These are phyloP conservation scores for Drosophila borealis DNA, from an alignment of 2,888 invertebrate genomes.

Conservation along the genomic window DNA sequence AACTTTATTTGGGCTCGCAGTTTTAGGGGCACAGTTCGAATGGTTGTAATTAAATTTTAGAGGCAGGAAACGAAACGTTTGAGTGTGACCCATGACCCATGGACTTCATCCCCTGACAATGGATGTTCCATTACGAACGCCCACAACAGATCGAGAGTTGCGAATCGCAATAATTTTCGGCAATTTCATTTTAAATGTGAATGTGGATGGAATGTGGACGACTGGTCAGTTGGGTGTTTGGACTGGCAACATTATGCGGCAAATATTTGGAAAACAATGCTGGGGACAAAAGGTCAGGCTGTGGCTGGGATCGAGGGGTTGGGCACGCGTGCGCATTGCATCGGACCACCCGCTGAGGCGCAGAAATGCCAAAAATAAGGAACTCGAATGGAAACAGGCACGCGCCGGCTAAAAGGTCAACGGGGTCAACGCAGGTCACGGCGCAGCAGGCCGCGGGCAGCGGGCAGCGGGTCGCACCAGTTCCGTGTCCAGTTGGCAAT, in stretches of 20 bases:
- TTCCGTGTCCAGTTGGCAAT: slow-evolving; percentile 11
- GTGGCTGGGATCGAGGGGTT: not conserved
- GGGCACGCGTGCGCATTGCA: slow-evolving; percentile 24
- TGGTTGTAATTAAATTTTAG: not conserved
- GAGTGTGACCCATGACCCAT: slow-evolving; percentile 2
- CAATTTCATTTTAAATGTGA: slow-evolving; percentile 14
- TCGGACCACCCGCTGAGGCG: slow-evolving; percentile 24
- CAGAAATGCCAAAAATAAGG: slow-evolving; percentile 4
- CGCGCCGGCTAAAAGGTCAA: slow-evolving; percentile 62
- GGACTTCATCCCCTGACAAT: slow-evolving; percentile 6
- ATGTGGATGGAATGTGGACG: not conserved
- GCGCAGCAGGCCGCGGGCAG: not conserved
- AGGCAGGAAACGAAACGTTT: not conserved
- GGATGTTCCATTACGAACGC: slow-evolving; percentile 7
- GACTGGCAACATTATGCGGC: slow-evolving; percentile 16
- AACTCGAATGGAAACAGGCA: slow-evolving; percentile 51
- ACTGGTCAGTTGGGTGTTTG: slow-evolving; percentile 9
- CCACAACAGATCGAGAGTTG: not conserved
- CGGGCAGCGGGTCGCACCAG: not conserved
- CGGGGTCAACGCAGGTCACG: slow-evolving; percentile 17
- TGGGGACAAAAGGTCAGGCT: not conserved
- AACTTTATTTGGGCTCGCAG: too few species aligned
- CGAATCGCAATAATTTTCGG: slow-evolving; percentile 2
- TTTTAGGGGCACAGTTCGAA: not conserved
- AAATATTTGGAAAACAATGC: slow-evolving; percentile 20